phyloP scores from a whole-genome alignment of 2,113 vertebrate species.

The Misgurnus anguillicaudatus region DNA sequence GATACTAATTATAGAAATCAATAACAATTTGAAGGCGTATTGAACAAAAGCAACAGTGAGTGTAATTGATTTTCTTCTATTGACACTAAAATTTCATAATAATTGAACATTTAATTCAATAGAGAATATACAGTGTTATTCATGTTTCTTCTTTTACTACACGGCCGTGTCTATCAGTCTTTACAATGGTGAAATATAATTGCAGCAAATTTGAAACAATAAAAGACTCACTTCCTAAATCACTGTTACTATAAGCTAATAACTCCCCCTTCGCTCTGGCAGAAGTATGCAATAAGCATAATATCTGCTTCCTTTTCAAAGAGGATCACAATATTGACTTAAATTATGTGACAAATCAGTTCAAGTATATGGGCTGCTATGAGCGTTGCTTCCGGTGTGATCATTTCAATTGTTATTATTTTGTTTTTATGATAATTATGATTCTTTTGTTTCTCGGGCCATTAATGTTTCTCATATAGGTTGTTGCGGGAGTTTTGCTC shows the following conservation, averaged over 20 bases:
- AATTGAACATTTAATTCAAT: slow-evolving; percentile 40
- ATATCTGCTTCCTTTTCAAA: too few relatives aligned
- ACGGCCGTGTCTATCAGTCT: not conserved
- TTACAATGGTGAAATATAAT: not conserved
- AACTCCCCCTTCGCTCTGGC: too few relatives aligned
- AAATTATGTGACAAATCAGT: too few relatives aligned
- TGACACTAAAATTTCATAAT: slow-evolving; percentile 40
- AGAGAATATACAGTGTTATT: not conserved
- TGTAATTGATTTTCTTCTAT: slow-evolving; percentile 48
- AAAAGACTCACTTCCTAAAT: not conserved
- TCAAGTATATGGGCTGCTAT: too few relatives aligned
- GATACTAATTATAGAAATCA: slow-evolving; percentile 25
- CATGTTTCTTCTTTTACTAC: not conserved
- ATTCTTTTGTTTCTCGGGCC: not conserved
- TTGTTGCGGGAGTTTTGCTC: not conserved
- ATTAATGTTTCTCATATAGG: not conserved
- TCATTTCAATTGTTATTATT: not conserved
- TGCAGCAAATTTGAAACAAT: slow-evolving; percentile 4
- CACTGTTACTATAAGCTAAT: too few relatives aligned
- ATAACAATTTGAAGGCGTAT: slow-evolving; percentile 50
- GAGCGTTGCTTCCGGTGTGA: too few relatives aligned
- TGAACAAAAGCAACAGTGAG: slow-evolving; percentile 49
- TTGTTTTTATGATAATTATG: not conserved
- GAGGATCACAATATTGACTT: too few relatives aligned
- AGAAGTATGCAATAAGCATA: not conserved